These are phyloP conservation scores for Cephalopachus bancanus DNA, from an alignment of 2,797 vertebrate genomes.

Conservation along the genomic window DNA sequence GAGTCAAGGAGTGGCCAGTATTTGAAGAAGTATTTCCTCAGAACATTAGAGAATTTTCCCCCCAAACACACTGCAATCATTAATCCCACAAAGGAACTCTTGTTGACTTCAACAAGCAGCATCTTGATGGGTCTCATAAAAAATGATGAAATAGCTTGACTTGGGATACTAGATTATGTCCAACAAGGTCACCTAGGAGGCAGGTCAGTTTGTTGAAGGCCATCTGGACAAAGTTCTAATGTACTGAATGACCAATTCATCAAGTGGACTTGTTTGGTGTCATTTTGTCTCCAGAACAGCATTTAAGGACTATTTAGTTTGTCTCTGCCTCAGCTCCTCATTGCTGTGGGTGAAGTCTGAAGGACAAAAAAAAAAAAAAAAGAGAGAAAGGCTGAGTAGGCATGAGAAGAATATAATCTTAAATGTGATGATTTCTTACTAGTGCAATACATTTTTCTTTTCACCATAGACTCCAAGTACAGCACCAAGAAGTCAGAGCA, in stretches of 20 bases:
- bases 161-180: constrained; percentile 21
- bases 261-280: constrained; percentile 28
- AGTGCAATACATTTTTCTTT: constrained; percentile 35
- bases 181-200: constrained; percentile 23
- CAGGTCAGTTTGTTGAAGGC: constrained; percentile 43
- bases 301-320: constrained; percentile 49
- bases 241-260: constrained; percentile 17
- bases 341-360: constrained; percentile 31
- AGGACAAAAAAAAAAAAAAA: constrained; percentile 44
- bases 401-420: constrained; percentile 58
- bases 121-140: constrained; percentile 13
- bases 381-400: constrained; percentile 35
- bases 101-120: background rate
- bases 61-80: constrained; percentile 26
- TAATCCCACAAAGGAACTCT: constrained; percentile 49
- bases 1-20: background rate
- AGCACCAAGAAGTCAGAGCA: constrained; percentile 29
- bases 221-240: constrained; percentile 50
- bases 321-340: constrained; percentile 20
- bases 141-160: constrained; percentile 29
- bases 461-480: constrained; percentile 19
- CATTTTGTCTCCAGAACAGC: constrained; percentile 55
- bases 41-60: background rate
- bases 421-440: constrained; percentile 42
- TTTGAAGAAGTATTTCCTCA: constrained; percentile 51